phyloP scores from a whole-genome alignment of 2,113 vertebrate species.

The Grus americana region DNA sequence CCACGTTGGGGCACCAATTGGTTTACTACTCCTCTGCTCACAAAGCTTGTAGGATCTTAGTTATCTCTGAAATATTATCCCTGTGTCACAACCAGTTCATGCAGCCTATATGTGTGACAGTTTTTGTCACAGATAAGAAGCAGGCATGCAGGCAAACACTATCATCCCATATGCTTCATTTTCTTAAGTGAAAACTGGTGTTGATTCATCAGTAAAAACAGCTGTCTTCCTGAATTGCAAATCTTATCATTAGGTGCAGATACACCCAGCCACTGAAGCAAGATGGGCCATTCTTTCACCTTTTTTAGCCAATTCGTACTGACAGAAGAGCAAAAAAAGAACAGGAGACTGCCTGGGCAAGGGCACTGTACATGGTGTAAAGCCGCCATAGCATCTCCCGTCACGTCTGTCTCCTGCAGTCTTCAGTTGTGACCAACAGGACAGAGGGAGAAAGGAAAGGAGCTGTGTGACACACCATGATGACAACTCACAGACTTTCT shows the following conservation, averaged over 20 bases:
- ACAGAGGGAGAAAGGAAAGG: not conserved
- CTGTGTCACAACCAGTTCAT: not conserved
- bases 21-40: not conserved
- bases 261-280: not conserved
- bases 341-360: not conserved
- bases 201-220: not conserved
- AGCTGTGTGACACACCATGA: not conserved
- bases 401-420: not conserved
- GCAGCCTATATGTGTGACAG: not conserved
- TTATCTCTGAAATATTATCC: not conserved
- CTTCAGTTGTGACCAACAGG: not conserved
- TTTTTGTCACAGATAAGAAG: not conserved
- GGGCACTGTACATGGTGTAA: rapidly evolving
- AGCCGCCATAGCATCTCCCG: not conserved
- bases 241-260: not conserved
- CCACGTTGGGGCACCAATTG: rapidly evolving
- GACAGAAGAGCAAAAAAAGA: not conserved
- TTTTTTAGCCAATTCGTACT: not conserved
- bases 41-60: not conserved
- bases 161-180: not conserved
- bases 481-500: not conserved
- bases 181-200: not conserved
- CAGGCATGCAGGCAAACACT: not conserved
- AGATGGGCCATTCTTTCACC: not conserved
- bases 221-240: not conserved